Evolutionary conservation across 2,797 vertebrate genomes (phyloP), one percentile per base, ranked within the genome.

Genomic region (Serranus cabrilla): DNA sequence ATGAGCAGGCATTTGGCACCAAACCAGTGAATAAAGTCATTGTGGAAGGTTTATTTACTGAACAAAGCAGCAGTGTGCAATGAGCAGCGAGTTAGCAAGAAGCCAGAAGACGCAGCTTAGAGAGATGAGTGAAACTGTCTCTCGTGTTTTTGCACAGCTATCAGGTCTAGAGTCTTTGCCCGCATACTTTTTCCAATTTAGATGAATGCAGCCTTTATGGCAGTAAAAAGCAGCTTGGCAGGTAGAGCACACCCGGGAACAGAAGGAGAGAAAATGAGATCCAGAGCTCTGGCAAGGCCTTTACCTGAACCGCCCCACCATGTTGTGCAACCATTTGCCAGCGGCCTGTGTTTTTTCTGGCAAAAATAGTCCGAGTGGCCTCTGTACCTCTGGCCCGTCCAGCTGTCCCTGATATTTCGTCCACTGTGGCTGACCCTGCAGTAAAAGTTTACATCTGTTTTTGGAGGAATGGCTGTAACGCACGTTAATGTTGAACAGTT

Each of bases 191-290:
- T 93, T 93, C 89, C 90, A 91, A 84, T 93, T 88, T 85, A 87
- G 89, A 93, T 93, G 91, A 94, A 94, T 92, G 90, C 85, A 54
- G 90, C 83, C 92, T 95, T 94, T 94, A 93, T 94, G 90, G 85
- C 72, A 87, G 88, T 89, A 84, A 89, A 88, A 91, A 78, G 79
- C 75, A 71, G 77, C 71, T 94, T 95, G 92, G 94, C 94, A 95
- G 92, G 91, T 94, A 91, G 81, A 71, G 82, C 72, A 42, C 76
- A 83, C 89, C 87, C 87, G 55, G 86, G 92, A 93, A 93, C 87
- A 74, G 73, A 81, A 74, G 67, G 80, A 93, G 90, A 90, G 93
- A 93, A 95, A 95, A 95, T 94, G 77, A 91, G 86, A 93, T 93
- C 93, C 94, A 95, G 94, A 95, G 82, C 84, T 93, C 87, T 95